phyloP scores from a whole-genome alignment of 2,888 invertebrate species.

The Synergus laeviventris region DNA sequence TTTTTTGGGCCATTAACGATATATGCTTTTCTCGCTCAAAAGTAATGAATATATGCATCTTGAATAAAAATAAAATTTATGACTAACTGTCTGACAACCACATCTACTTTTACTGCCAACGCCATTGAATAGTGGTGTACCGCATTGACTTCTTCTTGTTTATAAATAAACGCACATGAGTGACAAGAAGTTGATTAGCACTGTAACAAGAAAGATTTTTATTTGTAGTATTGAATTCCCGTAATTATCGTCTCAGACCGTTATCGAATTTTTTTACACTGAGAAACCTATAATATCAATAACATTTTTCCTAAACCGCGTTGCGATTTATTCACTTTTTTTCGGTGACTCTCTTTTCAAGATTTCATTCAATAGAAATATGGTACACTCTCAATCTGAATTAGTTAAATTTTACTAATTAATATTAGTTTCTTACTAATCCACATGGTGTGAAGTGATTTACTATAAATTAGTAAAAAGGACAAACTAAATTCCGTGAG shows the following conservation, averaged over 20 bases:
- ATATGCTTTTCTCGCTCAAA: not conserved
- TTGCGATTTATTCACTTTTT: too few relatives aligned
- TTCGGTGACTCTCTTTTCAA: too few relatives aligned
- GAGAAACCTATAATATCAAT: too few relatives aligned
- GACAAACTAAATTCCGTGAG: too few relatives aligned
- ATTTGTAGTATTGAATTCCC: not conserved
- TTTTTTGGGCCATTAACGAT: not conserved
- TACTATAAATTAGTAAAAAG: too few relatives aligned
- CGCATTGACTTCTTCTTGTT: conserved; percentile 27
- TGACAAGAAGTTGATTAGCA: conserved; percentile 24
- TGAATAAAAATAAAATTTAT: conserved; percentile 20
- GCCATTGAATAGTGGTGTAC: conserved; percentile 24
- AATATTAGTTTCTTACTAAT: too few relatives aligned
- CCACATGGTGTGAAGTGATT: too few relatives aligned
- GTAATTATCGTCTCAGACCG: not conserved
- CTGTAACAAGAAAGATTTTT: not conserved
- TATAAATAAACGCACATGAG: conserved; percentile 21
- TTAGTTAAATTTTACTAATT: too few relatives aligned
- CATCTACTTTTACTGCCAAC: conserved; percentile 24
- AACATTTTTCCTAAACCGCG: too few relatives aligned
- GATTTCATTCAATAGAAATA: too few relatives aligned
- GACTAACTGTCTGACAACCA: conserved; percentile 4
- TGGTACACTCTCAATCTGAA: too few relatives aligned
- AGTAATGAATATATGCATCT: not conserved
- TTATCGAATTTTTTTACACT: too few relatives aligned